Base-by-base conservation (phyloP, 2,797 vertebrate genomes). In the Hypotaenidia okinawae region DNA sequence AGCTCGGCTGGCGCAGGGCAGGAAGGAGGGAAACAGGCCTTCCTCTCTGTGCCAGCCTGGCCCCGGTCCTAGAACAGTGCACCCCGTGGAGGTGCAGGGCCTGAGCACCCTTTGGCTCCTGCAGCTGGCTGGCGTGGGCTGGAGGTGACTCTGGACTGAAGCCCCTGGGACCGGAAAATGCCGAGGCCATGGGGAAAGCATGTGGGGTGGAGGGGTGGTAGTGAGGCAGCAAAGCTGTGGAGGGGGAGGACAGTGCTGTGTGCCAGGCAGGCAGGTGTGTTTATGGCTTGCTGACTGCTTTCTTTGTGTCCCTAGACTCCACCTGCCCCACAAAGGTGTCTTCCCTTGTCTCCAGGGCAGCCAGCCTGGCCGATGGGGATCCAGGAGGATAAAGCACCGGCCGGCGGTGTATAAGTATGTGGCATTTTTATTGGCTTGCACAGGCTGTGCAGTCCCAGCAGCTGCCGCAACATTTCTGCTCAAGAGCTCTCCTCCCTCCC, bases 331-430 rank as follows among this genome's bases (percentile, higher is more conserved):
- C 91, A 97, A 96, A 95, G 97, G 96, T 91, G 94, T 89, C 91
- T 92, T 97, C 84, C 90, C 84, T 94, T 97, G 95, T 89, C 95
- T 96, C 81, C 96, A 94, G 86, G 96, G 95, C 95, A 95, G 84
- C 93, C 96, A 96, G 88, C 95, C 91, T 15, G 0, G 78, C 83
- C 84, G 69, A 83, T 95, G 96, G 91, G 94, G 93, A 94, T 91
- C 95, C 96, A 90, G 94, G 89, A 98, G 91, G 97, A 97, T 97
- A 97, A 97, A 95, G 92, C 97, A 96, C 96, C 63, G 86, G 66
- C 95, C 93, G 18, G 91, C 83, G 43, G 94, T 97, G 80, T 97
- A 97, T 97, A 98, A 97, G 97, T 97, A 97, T 8, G 95, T 97
- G 93, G 94, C 83, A 73, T 91, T 96, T 97, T 96, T 96, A 63